These are phyloP conservation scores for Globicephala melas DNA, from an alignment of 2,113 vertebrate species.

Conservation along the genomic window DNA sequence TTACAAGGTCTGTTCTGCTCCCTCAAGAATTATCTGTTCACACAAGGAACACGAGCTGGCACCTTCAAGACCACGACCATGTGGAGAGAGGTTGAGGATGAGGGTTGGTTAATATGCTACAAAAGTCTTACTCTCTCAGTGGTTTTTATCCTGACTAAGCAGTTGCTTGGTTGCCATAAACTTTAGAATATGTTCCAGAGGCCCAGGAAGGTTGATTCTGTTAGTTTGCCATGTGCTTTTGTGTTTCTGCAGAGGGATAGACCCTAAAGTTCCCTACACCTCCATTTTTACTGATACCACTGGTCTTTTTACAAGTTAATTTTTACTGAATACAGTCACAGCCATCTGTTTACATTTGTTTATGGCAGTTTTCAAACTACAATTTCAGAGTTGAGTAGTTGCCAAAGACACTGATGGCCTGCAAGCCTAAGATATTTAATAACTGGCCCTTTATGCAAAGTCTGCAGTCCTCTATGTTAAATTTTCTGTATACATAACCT, in stretches of 20 bases:
- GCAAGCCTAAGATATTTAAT: not conserved
- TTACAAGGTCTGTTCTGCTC: not conserved
- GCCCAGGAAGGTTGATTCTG: not conserved
- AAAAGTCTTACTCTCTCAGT: not conserved
- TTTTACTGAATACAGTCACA: not conserved
- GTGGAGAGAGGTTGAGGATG: not conserved
- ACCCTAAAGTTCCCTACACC: not conserved
- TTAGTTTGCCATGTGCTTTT: not conserved
- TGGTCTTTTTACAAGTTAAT: not conserved
- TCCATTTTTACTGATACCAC: not conserved
- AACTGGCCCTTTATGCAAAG: not conserved
- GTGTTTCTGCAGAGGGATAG: not conserved
- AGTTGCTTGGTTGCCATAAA: not conserved
- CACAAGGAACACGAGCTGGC: no score
- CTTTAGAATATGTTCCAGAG: not conserved
- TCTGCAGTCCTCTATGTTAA: not conserved
- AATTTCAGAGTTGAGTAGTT: not conserved
- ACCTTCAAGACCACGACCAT: not conserved
- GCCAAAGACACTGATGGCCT: not conserved
- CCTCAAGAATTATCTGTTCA: not conserved
- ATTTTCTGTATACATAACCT: not conserved
- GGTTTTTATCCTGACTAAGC: not conserved
- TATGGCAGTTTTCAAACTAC: not conserved
- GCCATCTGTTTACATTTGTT: not conserved
- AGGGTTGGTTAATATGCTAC: not conserved